These are phyloP conservation scores for Prosapia bicincta DNA, from an alignment of 2,888 invertebrate genomes.

Conservation along the genomic window DNA sequence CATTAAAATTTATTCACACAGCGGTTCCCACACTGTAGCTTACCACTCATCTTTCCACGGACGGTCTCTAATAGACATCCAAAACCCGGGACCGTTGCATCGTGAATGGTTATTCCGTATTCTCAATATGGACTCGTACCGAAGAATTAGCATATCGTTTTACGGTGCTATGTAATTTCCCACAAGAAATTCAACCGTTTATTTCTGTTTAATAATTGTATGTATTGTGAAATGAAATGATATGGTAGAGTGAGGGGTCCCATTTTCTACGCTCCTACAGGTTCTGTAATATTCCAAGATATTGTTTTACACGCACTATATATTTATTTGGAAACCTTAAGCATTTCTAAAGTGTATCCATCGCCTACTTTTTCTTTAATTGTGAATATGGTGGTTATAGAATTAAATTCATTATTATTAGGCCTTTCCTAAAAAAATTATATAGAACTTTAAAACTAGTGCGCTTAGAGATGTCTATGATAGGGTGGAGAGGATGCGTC, in stretches of 20 bases:
- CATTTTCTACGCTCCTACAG: neutral
- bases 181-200: slow-evolving; percentile 14
- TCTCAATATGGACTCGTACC: slow-evolving; percentile 25
- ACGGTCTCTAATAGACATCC: slow-evolving; percentile 1
- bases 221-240: neutral
- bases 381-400: neutral
- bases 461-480: no score
- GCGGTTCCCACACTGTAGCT: neutral
- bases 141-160: slow-evolving; percentile 25
- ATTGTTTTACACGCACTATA: neutral
- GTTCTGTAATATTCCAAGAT: neutral
- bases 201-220: slow-evolving; percentile 13
- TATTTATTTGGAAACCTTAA: neutral
- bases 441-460: no score
- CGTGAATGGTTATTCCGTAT: slow-evolving; percentile 5
- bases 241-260: neutral
- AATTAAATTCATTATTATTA: neutral
- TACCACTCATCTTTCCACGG: neutral
- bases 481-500: no score
- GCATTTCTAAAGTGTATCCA: neutral
- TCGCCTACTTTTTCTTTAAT: neutral
- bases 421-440: no score
- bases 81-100: slow-evolving; percentile 5
- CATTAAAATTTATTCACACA: no score
- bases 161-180: slow-evolving; percentile 17